Conservation (phyloP, 1,140 invertebrate species). For the Ceratitis capitata region DNA sequence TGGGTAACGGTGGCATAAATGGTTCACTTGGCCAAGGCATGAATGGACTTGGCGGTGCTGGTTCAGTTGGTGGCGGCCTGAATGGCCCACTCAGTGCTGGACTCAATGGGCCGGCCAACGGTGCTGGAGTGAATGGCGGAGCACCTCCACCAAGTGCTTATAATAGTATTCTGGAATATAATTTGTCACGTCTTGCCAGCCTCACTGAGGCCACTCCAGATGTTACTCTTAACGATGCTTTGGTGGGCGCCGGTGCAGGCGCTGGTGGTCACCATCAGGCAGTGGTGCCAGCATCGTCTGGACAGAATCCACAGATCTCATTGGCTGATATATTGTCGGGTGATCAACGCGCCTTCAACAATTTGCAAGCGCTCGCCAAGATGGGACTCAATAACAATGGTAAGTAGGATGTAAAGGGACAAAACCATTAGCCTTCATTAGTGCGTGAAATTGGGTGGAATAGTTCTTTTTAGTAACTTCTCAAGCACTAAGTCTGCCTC, state of each 20-base stretch:
- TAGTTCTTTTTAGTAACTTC: not conserved
- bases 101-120: not conserved
- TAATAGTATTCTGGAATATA: conserved; percentile 82
- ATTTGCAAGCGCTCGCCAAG: conserved; percentile 88
- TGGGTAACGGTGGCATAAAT: conserved; percentile 5
- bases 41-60: not conserved
- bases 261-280: conserved; percentile 50
- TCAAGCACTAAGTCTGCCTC: not conserved
- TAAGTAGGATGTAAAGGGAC: conserved; percentile 58
- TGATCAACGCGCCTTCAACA: conserved; percentile 84
- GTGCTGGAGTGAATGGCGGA: conserved; percentile 2
- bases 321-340: conserved; percentile 79
- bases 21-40: not conserved
- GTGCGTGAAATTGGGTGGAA: not conserved
- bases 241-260: conserved; percentile 55
- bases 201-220: conserved; percentile 74
- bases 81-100: conserved; percentile 15
- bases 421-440: not conserved
- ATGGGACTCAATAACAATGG: conserved; percentile 78
- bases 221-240: conserved; percentile 61
- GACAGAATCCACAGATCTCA: conserved; percentile 69
- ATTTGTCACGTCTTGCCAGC: conserved; percentile 81
- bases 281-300: conserved; percentile 53
- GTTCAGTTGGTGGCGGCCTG: not conserved
- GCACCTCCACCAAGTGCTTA: conserved; percentile 41